Percentiles rank a stretch among this genome's conserved stretches.
phyloP scores from a whole-genome alignment of 2,113 vertebrate genomes.

The Paramisgurnus dabryanus region DNA sequence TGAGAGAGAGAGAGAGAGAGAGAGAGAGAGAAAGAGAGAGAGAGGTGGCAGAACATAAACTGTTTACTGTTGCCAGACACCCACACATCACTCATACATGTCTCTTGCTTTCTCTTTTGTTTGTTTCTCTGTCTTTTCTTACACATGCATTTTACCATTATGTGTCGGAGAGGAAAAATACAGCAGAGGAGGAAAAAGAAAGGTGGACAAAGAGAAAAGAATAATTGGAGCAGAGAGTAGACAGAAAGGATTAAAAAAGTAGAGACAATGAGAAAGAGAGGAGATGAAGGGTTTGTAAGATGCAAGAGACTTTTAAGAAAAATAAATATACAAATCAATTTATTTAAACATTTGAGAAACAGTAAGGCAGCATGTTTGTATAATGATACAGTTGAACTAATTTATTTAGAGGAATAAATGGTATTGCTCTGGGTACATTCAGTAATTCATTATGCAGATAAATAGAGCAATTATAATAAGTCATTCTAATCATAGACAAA shows the following conservation, averaged over 20 bases:
- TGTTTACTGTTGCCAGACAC: conserved; percentile 45
- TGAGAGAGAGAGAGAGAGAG: conserved; percentile 46
- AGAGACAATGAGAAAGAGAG: not conserved
- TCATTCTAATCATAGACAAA: conserved; percentile 55
- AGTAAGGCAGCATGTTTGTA: conserved; percentile 52
- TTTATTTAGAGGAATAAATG: conserved; percentile 67
- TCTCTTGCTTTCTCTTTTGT: conserved; percentile 34
- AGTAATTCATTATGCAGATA: conserved; percentile 61
- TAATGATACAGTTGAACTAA: conserved; percentile 61
- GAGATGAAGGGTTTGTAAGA: not conserved
- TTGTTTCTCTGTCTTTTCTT: not conserved
- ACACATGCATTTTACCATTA: conserved; percentile 23
- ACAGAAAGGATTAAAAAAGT: no score
- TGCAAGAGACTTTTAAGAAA: not conserved
- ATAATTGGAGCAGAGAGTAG: no score
- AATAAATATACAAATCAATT: conserved; percentile 48
- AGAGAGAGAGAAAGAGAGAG: conserved; percentile 2
- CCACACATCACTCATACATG: conserved; percentile 28
- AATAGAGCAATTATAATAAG: conserved; percentile 62
- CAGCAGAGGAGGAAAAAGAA: no score
- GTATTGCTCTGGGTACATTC: conserved; percentile 57
- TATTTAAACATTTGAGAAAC: conserved; percentile 57
- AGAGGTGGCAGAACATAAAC: conserved; percentile 28
- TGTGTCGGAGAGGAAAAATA: not conserved
- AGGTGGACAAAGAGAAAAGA: no score